Evolutionary conservation across 2,113 vertebrate genomes (phyloP).

Genomic region (Silurus asotus): DNA sequence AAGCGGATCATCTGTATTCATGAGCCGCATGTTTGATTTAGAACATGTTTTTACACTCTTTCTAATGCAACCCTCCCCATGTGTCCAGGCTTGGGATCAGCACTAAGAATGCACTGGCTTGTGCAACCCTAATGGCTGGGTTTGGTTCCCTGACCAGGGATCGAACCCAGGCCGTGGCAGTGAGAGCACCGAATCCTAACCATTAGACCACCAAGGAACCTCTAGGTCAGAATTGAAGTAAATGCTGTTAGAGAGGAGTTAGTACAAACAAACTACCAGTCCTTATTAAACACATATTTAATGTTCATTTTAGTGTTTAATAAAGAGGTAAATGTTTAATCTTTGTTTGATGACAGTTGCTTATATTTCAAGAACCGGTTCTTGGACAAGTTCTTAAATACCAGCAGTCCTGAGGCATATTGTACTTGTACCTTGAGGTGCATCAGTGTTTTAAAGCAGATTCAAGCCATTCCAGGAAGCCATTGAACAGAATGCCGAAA

Average conservation of each 20-base stretch:
- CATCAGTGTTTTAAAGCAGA: not conserved
- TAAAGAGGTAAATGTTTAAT: not conserved
- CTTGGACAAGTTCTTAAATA: not conserved
- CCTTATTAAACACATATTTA: not conserved
- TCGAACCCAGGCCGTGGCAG: conserved; percentile 62
- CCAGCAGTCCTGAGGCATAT: not conserved
- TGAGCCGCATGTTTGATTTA: no score
- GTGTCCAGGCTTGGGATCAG: no score
- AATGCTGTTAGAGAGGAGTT: not conserved
- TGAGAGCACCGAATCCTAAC: conserved; percentile 64
- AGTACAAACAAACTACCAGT: not conserved
- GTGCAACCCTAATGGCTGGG: no score
- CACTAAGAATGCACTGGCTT: no score
- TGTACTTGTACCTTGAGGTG: not conserved
- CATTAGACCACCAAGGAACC: conserved; percentile 2
- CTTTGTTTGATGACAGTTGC: not conserved
- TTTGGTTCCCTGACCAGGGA: conserved; percentile 61
- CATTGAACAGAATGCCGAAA: not conserved
- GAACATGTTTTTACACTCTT: no score
- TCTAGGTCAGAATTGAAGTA: not conserved
- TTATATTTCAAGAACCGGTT: not conserved
- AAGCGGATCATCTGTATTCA: no score
- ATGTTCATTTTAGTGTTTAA: not conserved
- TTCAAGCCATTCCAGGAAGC: not conserved
- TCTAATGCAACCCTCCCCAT: no score